phyloP scores from a whole-genome alignment of 2,113 vertebrate genomes.

The Oreochromis niloticus region DNA sequence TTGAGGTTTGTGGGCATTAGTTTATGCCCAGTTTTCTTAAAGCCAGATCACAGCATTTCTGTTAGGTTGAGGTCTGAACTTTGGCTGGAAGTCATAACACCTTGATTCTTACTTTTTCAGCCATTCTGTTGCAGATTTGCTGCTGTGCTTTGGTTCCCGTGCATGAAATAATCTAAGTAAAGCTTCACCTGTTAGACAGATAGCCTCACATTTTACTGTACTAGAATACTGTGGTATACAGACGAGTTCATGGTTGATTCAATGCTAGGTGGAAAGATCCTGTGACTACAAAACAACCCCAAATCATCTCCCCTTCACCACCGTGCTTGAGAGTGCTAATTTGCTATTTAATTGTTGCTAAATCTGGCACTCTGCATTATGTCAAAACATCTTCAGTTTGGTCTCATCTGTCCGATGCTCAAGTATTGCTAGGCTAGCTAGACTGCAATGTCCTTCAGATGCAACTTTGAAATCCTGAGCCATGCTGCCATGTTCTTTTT shows the following conservation, averaged over 20 bases:
- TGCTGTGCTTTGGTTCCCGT: not conserved
- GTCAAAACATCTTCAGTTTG: not conserved
- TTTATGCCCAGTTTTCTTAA: not conserved
- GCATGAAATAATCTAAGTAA: not conserved
- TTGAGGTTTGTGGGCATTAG: not conserved
- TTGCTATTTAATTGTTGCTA: not conserved
- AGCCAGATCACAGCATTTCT: too few species aligned
- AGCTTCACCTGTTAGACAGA: not conserved
- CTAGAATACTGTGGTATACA: not conserved
- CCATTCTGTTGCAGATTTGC: not conserved
- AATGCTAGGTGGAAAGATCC: not conserved
- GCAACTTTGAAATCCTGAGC: not conserved
- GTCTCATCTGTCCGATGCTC: not conserved
- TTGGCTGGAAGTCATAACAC: not conserved
- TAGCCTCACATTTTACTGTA: not conserved
- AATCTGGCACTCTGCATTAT: not conserved
- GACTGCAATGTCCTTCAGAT: not conserved
- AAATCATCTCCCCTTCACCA: not conserved
- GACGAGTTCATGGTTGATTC: not conserved
- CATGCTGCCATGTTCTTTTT: not conserved
- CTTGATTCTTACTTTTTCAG: not conserved
- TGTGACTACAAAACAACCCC: not conserved
- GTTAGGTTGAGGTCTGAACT: too few species aligned
- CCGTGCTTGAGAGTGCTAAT: not conserved
- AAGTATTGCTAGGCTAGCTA: not conserved